Percentiles rank a stretch among this genome's conserved stretches.
Evolutionary conservation across 1,140 invertebrate species (phyloP).

Genomic region (Riptortus pedestris): DNA sequence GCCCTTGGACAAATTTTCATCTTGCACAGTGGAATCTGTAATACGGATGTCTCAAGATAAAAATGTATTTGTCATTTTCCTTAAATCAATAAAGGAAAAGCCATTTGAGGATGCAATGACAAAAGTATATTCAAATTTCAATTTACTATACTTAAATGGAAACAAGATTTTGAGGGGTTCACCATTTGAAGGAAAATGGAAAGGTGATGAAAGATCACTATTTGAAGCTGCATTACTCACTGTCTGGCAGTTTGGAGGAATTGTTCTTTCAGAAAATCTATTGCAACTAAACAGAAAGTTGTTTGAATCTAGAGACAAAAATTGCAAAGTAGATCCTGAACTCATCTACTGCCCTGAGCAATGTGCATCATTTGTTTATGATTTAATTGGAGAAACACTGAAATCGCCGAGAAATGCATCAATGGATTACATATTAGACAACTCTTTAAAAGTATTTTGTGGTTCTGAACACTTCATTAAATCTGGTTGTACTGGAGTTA

Average conservation of each 20-base stretch:
- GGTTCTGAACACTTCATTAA: neutral
- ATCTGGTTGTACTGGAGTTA: constrained; percentile 17
- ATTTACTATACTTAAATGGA: neutral
- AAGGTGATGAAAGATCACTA: constrained; percentile 6
- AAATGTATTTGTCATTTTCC: constrained; percentile 9
- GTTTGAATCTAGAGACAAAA: neutral
- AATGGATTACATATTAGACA: constrained; percentile 9
- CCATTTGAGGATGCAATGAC: constrained; percentile 3
- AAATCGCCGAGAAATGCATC: neutral
- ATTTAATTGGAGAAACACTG: constrained; percentile 14
- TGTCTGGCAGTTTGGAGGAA: constrained; percentile 25
- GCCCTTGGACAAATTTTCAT: constrained; percentile 1
- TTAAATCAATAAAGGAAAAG: neutral
- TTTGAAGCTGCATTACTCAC: constrained; percentile 8
- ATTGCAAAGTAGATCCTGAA: constrained; percentile 20
- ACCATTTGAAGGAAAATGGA: constrained; percentile 14
- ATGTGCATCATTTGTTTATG: constrained; percentile 20
- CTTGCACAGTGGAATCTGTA: constrained; percentile 18
- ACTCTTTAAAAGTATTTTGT: constrained; percentile 18
- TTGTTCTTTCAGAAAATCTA: constrained; percentile 13
- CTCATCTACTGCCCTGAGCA: constrained; percentile 22
- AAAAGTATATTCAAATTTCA: constrained; percentile 11
- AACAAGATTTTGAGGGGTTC: neutral
- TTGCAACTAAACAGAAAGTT: constrained; percentile 7
- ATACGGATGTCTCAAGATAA: constrained; percentile 6